Evolutionary conservation across 2,797 vertebrate species (phyloP), one percentile per base, ranked within the genome.

Genomic region (Microctenopoma stevenorrisi): DNA sequence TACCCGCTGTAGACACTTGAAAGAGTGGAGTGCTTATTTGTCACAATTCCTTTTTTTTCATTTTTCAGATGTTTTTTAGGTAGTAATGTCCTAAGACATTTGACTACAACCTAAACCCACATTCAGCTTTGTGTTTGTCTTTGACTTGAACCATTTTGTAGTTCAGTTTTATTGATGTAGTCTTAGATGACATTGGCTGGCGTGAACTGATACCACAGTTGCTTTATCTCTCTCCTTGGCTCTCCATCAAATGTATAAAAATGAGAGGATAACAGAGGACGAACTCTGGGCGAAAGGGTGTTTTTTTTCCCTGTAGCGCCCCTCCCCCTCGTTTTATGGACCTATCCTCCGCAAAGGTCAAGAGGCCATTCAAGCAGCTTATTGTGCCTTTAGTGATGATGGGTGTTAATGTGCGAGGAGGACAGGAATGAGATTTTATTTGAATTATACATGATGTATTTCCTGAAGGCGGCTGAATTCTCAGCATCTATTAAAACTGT

Each of bases 331-430:
- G 37, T 72, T 82, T 75, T 74, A 79, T 75, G 30, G 78, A 55
- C 79, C 73, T 63, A 47, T 81, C 67, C 61, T 68, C 63, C 68
- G 57, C 16, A 33, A 64, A 69, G 88, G 88, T 91, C 86, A 91
- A 60, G 59, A 72, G 91, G 90, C 88, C 85, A 86, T 55, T 62
- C 48, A 55, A 76, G n/a, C 47, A 2, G 68, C 48, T 73, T 55
- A 50, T 79, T 86, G 78, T 81, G 63, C 72, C 37, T 54, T 72
- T 42, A 59, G 76, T 48, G 71, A 76, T 59, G 50, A 76, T 84
- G 76, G 49, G 65, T 77, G 56, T 76, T 73, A 70, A 89, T 86
- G 49, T 51, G 26, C 15, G 30, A 61, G 37, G 37, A 64, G 9
- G 54, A 69, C 54, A 71, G 51, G 57, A 64, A 59, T 65, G 4